A percentile compares a stretch with the other conserved stretches of the same genome.
Conservation (phyloP, 2,888 invertebrate genomes). For the Hyalella azteca region DNA sequence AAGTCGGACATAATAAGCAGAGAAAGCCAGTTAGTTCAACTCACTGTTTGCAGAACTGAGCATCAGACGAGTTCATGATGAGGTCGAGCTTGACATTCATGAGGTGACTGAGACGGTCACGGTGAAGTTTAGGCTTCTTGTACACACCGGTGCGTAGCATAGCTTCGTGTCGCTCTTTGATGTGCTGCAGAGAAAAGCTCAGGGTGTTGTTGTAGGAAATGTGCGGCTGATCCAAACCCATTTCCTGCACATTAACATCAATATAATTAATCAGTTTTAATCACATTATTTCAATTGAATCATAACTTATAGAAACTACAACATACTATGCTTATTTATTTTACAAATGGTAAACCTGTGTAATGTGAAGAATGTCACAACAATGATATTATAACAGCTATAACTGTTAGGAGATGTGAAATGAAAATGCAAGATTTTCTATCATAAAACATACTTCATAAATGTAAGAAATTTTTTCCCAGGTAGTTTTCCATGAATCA, state of each 20-base stretch:
- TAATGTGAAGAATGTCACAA: background rate
- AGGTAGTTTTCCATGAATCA: conserved; percentile 38
- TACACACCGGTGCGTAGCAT: conserved; percentile 44
- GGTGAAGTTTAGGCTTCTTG: conserved; percentile 39
- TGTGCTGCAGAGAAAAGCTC: conserved; percentile 40
- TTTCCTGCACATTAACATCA: conserved; percentile 40
- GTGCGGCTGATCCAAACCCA: conserved; percentile 55
- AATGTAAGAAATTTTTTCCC: conserved; percentile 45
- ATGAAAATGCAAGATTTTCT: background rate
- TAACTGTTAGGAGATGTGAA: background rate
- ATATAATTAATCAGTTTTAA: background rate
- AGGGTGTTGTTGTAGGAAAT: conserved; percentile 34
- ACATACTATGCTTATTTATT: background rate
- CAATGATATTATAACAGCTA: background rate
- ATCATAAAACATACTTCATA: conserved; percentile 38
- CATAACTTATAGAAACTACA: background rate
- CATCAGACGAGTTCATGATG: conserved; percentile 43
- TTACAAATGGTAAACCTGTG: background rate
- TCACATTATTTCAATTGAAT: background rate
- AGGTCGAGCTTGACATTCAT: conserved; percentile 39
- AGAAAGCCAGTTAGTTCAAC: background rate
- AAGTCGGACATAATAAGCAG: too few relatives aligned
- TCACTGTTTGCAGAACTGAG: conserved; percentile 44
- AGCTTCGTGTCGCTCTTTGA: conserved; percentile 42
- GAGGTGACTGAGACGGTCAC: conserved; percentile 41